Percentiles rank a stretch among this genome's conserved stretches.
These are phyloP conservation scores for Leucopsar rothschildi DNA, from an alignment of 2,113 vertebrate species.

Conservation along the genomic window DNA sequence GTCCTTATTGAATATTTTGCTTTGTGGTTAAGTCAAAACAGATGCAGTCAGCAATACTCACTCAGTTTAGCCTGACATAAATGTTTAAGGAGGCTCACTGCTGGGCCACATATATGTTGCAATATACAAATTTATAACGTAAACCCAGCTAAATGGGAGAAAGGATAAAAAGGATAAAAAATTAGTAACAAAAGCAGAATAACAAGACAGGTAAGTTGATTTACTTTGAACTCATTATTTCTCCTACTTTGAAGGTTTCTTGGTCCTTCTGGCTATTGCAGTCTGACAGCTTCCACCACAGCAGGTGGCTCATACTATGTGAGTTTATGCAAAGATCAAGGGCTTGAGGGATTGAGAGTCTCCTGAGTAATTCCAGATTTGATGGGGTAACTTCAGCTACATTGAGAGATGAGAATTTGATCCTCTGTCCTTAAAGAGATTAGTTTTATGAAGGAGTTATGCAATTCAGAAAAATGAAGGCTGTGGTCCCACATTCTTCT, in stretches of 20 bases:
- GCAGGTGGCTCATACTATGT: neutral
- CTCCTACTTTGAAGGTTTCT: neutral
- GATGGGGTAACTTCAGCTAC: neutral
- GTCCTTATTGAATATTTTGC: neutral
- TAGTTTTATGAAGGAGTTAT: neutral
- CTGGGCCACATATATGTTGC: neutral
- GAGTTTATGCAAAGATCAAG: neutral
- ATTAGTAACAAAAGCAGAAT: neutral
- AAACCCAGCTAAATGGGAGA: neutral
- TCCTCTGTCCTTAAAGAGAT: conserved; percentile 3
- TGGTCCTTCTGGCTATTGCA: neutral
- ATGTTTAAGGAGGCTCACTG: neutral
- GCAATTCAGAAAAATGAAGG: conserved; percentile 31
- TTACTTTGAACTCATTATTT: neutral
- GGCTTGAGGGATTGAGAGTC: neutral
- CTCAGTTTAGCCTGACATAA: neutral
- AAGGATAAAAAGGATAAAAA: neutral
- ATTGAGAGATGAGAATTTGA: neutral
- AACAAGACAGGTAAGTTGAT: neutral
- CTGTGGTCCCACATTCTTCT: neutral
- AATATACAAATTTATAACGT: neutral
- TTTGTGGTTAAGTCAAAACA: neutral
- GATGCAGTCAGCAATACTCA: neutral
- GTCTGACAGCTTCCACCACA: neutral
- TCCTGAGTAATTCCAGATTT: conserved; percentile 7